Base-by-base conservation (phyloP, 1,140 invertebrate genomes). In the Drosophila ambigua region DNA sequence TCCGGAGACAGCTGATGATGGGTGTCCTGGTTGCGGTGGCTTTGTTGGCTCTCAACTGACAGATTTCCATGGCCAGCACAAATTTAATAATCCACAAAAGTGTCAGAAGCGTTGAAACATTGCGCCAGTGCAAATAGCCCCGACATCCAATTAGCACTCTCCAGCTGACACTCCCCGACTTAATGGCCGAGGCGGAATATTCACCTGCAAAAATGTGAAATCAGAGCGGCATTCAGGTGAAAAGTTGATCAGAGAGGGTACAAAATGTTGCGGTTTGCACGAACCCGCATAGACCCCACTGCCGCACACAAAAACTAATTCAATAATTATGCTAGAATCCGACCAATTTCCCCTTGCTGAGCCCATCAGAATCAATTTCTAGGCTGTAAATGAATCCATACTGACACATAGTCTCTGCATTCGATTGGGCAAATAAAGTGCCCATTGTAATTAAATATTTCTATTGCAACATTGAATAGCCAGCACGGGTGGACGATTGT, bases 161-260 rank as follows among this genome's bases (percentile, higher is more conserved):
- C 84, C 83, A 82, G 67, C 83, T 87, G 74, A 80, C 64, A 61
- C 87, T 80, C 54, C 68, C 83, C 23, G 90, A 91, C 76, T 90
- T 91, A 77, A 91, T 91, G 58, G 90, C 90, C 54, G 90, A 91
- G 43, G 92, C 92, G 6, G 92, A 92, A 61, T 92, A 92, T 76
- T 92, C 92, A 72, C 92, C 92, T 92, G 80, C 41, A 49, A 41
- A 20, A 39, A 31, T 16, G 31, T 52, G 13, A 55, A 72, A 77
- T 71, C 52, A 58, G 67, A 69, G 39, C 8, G 45, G 50, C 59
- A 66, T 48, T 35, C 28, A 72, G 57, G 20, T 62, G 41, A 62
- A n/a, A 61, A 28, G 20, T 62, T 65, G 58, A 44, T 45, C 24
- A 13, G 11, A 39, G 43, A 26, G 31, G 50, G 31, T 45, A 13